These are phyloP conservation scores for Crax fasciolata DNA, from an alignment of 2,797 vertebrate genomes.

Conservation along the genomic window DNA sequence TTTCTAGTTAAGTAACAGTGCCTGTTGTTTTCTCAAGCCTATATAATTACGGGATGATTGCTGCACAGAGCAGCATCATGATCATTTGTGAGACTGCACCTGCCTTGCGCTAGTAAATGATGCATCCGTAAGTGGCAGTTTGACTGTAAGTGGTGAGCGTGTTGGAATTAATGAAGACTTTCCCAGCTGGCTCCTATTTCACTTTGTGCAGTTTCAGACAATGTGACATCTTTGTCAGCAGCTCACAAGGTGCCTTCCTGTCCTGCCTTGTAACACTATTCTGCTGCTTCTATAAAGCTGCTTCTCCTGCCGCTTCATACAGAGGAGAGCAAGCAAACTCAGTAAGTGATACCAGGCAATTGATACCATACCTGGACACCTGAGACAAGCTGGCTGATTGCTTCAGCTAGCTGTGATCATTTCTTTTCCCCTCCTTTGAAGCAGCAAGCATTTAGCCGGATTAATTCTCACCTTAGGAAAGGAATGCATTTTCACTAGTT, in stretches of 20 bases:
- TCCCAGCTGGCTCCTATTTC: slow-evolving; percentile 50
- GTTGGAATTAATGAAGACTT: slow-evolving; percentile 5
- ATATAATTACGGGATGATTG: not conserved
- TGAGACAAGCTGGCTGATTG: slow-evolving; percentile 76
- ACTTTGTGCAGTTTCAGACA: slow-evolving; percentile 51
- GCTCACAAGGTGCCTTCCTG: slow-evolving; percentile 7
- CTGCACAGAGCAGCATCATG: not conserved
- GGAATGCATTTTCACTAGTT: not conserved
- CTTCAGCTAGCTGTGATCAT: slow-evolving; percentile 73
- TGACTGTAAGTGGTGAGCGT: not conserved
- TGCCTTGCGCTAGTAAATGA: not conserved
- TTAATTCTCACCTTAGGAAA: not conserved
- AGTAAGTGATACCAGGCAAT: slow-evolving; percentile 83
- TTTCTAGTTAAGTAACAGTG: slow-evolving; percentile 21
- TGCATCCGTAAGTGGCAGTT: slow-evolving; percentile 30
- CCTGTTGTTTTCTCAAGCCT: not conserved
- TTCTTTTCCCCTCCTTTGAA: not conserved
- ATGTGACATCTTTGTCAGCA: slow-evolving; percentile 28
- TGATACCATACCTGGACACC: slow-evolving; percentile 79
- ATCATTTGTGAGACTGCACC: slow-evolving; percentile 26
- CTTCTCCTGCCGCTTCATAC: slow-evolving; percentile 6
- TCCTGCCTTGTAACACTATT: slow-evolving; percentile 57
- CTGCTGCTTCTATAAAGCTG: not conserved
- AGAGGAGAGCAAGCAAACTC: slow-evolving; percentile 60
- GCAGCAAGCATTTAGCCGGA: not conserved